Base-by-base conservation (phyloP, 2,888 invertebrate species). In the Trichacis sp. region DNA sequence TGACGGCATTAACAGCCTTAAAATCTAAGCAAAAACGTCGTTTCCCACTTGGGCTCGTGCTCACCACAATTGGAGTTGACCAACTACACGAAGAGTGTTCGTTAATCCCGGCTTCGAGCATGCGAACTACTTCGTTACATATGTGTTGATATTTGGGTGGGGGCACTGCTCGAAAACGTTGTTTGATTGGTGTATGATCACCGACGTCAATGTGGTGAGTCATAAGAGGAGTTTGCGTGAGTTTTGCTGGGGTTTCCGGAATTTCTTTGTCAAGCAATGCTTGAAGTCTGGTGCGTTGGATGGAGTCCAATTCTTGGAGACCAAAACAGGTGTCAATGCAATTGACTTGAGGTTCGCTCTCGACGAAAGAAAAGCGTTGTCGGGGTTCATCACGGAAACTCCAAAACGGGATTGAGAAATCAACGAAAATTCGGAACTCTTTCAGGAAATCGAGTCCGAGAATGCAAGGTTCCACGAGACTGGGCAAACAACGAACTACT, bases 31-130 rank as follows among this genome's bases (percentile, higher is more conserved):
- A 56, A 18, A 60, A 45, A 1, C 65, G 9, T 2, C 36, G 36
- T 20, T 18, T 19, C 4, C 46, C 58, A 12, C 58, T 64, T 0
- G 57, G 43, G 30, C 63, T 64, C 1, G 46, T 42, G 0, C 40
- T 53, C 4, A 63, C 48, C 1, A 64, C 53, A 2, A 61, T 58
- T n/a, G 56, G 54, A 19, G 64, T 52, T 1, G 56, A 64, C 69
- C 66, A 67, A 1, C 11, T 43, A n/a, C 52, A 29, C 0, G 17
- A 12, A 1, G 60, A 60, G 1, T 4, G 43, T n/a, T 54, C 53
- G n/a, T 53, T 49, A 1, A 60, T 15, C 1, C 45, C 49, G 3
- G 9, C 2, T 6, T 24, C 1, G 1, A 53, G 8, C 43, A 60
- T 53, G 4, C 18, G 8, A 24, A 49, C 40, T 1, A 54, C 45